Conservation (phyloP, 2,113 vertebrate genomes). For the Meles meles region DNA sequence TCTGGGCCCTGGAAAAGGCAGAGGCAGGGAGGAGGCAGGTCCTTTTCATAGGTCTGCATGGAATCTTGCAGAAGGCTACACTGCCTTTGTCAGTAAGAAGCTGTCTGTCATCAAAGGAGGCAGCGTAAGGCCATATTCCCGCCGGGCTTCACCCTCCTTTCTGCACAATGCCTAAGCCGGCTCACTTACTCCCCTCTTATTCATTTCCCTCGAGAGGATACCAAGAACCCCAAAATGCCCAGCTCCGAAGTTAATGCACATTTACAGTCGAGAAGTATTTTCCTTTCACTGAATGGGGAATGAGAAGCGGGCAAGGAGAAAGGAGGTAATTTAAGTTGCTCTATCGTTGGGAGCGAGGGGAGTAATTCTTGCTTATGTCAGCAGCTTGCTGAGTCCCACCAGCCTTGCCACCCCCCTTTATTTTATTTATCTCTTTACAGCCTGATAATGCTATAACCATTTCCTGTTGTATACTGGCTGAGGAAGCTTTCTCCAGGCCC, state of each 20-base stretch:
- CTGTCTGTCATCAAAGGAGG: background rate
- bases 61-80: conserved; percentile 45
- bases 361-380: conserved; percentile 67
- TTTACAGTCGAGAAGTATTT: conserved; percentile 48
- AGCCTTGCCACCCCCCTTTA: conserved; percentile 36
- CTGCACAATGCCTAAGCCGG: conserved; percentile 44
- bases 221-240: conserved; percentile 56
- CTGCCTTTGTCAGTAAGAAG: conserved; percentile 49
- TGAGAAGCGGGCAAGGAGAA: background rate
- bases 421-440: conserved; percentile 70
- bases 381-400: conserved; percentile 61
- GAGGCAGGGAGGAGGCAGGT: background rate
- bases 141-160: background rate
- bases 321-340: conserved; percentile 50
- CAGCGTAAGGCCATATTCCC: conserved; percentile 41
- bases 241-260: conserved; percentile 47
- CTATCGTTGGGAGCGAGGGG: conserved; percentile 33
- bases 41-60: conserved; percentile 38
- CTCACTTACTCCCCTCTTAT: conserved; percentile 21
- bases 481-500: conserved; percentile 79
- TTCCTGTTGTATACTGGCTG: conserved; percentile 76
- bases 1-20: background rate
- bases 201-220: conserved; percentile 51
- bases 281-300: background rate
- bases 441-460: conserved; percentile 75